Evolutionary conservation across 2,888 invertebrate genomes (phyloP).

Genomic region (Eupithecia tripunctaria): DNA sequence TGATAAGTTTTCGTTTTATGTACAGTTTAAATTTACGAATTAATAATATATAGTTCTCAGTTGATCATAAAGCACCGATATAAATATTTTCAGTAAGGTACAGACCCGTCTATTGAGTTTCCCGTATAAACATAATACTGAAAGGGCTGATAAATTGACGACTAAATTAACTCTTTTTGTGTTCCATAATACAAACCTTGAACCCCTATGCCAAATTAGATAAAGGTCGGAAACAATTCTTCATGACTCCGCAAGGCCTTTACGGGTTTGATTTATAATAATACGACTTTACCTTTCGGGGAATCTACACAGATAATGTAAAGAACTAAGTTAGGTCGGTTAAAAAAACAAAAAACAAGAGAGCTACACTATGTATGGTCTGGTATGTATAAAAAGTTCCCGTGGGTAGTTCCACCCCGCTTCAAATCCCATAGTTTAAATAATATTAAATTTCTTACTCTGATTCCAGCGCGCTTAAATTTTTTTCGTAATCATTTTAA

Average conservation of each 20-base stretch:
- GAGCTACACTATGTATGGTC: no score
- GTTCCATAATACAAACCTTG: slow-evolving; percentile 40
- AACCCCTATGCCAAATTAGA: slow-evolving; percentile 44
- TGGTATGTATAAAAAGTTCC: no score
- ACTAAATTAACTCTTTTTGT: slow-evolving; percentile 43
- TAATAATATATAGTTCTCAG: no score
- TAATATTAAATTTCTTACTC: no score
- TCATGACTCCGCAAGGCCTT: slow-evolving; percentile 45
- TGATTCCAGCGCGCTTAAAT: no score
- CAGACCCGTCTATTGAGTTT: not conserved
- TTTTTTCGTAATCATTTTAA: no score
- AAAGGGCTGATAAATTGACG: slow-evolving; percentile 16
- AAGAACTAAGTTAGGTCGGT: not conserved
- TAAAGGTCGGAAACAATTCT: slow-evolving; percentile 47
- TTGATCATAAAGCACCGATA: not conserved
- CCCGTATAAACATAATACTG: not conserved
- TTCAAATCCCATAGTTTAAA: no score
- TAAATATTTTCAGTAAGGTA: not conserved
- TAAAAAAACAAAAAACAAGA: not conserved
- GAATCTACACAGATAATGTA: not conserved
- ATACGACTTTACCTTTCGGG: slow-evolving; percentile 2
- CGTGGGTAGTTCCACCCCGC: no score
- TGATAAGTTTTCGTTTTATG: no score
- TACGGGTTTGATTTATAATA: slow-evolving; percentile 44
- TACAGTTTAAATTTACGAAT: no score